Conservation (phyloP, 1,140 invertebrate genomes). For the Brachionus angularis region DNA sequence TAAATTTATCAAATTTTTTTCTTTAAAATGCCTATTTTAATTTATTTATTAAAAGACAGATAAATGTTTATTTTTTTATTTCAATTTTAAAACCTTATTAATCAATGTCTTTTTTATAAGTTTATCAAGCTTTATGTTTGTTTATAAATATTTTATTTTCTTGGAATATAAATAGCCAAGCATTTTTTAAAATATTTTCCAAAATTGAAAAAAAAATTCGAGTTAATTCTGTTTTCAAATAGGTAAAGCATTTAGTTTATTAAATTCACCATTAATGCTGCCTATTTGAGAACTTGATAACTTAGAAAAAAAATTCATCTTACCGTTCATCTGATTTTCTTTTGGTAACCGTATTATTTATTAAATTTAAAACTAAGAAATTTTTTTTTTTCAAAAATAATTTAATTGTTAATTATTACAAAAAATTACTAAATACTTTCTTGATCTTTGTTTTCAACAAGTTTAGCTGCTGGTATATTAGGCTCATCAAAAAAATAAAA, state of each 20-base stretch:
- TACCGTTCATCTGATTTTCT: neutral
- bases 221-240: constrained; percentile 24
- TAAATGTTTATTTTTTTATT: constrained; percentile 18
- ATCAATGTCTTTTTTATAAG: constrained; percentile 1
- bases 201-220: neutral
- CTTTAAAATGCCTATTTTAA: constrained; percentile 34
- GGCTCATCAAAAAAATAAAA: constrained; percentile 28
- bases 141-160: neutral
- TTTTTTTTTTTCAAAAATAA: constrained; percentile 15
- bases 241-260: neutral
- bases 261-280: constrained; percentile 29
- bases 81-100: neutral
- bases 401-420: too few relatives aligned
- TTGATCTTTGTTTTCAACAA: neutral
- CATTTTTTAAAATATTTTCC: neutral
- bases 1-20: neutral
- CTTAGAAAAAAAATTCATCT: neutral
- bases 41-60: neutral
- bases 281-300: constrained; percentile 39
- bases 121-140: neutral
- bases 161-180: neutral
- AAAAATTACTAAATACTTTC: neutral
- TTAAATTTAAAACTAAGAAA: neutral
- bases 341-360: neutral
- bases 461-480: neutral